Conservation (phyloP, 2,888 invertebrate species). For the Protodeltote pygarga region DNA sequence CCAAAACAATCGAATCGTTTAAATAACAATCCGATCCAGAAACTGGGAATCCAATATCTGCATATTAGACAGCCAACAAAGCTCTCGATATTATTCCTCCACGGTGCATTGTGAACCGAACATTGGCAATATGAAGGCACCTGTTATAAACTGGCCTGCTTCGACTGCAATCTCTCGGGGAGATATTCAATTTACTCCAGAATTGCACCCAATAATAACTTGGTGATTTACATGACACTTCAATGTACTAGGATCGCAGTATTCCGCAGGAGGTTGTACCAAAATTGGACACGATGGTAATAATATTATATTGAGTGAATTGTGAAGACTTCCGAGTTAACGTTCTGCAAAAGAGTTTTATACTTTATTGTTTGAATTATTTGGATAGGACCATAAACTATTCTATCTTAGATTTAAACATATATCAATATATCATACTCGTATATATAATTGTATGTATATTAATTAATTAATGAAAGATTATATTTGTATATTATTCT, state of each 20-base stretch:
- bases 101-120: constrained; percentile 9
- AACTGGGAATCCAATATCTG: not conserved
- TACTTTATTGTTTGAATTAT: no score
- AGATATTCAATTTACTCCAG: constrained; percentile 28
- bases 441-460: no score
- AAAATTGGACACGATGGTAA: not conserved
- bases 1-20: not conserved
- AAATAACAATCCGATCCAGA: not conserved
- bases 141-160: constrained; percentile 8
- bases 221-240: constrained; percentile 18
- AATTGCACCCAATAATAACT: constrained; percentile 29
- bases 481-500: no score
- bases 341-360: no score
- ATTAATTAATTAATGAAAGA: no score
- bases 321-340: no score
- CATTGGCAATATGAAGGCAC: constrained; percentile 2
- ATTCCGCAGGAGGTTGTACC: not conserved
- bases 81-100: not conserved
- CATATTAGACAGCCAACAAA: not conserved
- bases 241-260: constrained; percentile 2
- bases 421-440: no score
- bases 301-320: constrained; percentile 1
- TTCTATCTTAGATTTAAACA: no score
- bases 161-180: not conserved
- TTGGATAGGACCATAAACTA: no score